Conservation (phyloP, 2,888 invertebrate species). For the Aphidoletes aphidimyza region DNA sequence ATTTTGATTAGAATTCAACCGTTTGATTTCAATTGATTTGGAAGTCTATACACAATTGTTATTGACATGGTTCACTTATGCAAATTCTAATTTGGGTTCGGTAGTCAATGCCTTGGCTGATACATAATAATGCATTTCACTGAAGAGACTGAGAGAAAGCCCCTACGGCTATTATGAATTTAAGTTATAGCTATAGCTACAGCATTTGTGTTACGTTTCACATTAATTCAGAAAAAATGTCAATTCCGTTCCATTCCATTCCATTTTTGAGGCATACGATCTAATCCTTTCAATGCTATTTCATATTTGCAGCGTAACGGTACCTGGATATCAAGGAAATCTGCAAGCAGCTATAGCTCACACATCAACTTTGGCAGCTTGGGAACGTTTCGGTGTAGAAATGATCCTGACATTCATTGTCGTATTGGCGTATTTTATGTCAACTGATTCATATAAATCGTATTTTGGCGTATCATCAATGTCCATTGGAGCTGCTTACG, state of each 20-base stretch:
- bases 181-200: too few species aligned
- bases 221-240: neutral
- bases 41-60: neutral
- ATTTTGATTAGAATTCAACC: neutral
- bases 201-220: too few species aligned
- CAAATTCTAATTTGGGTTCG: neutral
- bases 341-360: conserved; percentile 75
- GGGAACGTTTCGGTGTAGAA: conserved; percentile 87
- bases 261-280: neutral
- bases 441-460: conserved; percentile 70
- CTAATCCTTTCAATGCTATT: conserved; percentile 47
- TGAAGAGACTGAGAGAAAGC: too few species aligned
- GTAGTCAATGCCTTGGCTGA: neutral
- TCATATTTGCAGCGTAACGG: conserved; percentile 74
- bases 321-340: conserved; percentile 79
- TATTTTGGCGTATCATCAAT: conserved; percentile 74
- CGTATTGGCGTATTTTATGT: conserved; percentile 85
- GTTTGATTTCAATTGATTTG: neutral
- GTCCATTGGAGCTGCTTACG: conserved; percentile 83
- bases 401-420: conserved; percentile 86
- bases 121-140: neutral
- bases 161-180: too few species aligned
- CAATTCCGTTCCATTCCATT: neutral
- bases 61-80: neutral
- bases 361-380: conserved; percentile 72